Percentiles rank a stretch among this genome's conserved stretches.
These are phyloP conservation scores for Coregonus ussuriensis DNA, from an alignment of 2,797 vertebrate species.

Conservation along the genomic window DNA sequence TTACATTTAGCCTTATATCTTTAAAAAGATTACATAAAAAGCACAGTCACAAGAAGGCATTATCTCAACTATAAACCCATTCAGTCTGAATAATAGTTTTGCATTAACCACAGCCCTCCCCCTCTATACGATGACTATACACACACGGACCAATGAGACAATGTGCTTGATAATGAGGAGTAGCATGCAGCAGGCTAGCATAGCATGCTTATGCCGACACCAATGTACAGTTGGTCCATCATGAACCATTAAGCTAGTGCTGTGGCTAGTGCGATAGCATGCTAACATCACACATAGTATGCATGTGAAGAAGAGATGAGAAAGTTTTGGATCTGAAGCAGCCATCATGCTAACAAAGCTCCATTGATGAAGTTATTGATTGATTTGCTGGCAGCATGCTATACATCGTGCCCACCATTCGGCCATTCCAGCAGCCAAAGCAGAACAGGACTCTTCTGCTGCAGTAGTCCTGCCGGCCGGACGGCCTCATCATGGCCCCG, in stretches of 20 bases:
- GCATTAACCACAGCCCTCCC: too few species aligned
- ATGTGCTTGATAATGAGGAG: neutral
- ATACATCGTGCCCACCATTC: slow-evolving; percentile 81
- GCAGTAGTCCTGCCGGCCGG: slow-evolving; percentile 72
- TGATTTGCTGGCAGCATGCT: slow-evolving; percentile 58
- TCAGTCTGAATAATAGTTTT: too few species aligned
- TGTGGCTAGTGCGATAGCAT: neutral
- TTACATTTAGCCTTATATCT: too few species aligned
- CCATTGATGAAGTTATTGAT: slow-evolving; percentile 9
- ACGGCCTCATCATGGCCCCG: slow-evolving; percentile 71
- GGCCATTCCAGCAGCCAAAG: slow-evolving; percentile 83
- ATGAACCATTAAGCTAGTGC: neutral
- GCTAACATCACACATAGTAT: neutral
- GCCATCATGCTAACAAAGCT: neutral
- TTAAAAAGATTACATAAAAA: too few species aligned
- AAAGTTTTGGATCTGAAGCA: too few species aligned
- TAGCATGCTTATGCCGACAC: neutral
- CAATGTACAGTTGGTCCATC: neutral
- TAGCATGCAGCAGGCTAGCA: slow-evolving; percentile 22
- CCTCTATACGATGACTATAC: neutral
- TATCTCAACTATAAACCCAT: too few species aligned
- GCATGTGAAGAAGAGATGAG: too few species aligned
- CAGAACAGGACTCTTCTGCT: slow-evolving; percentile 73
- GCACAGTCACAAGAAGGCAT: too few species aligned
- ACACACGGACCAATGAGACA: neutral